Base-by-base conservation (phyloP, 2,113 vertebrate genomes). In the Istiophorus platypterus region DNA sequence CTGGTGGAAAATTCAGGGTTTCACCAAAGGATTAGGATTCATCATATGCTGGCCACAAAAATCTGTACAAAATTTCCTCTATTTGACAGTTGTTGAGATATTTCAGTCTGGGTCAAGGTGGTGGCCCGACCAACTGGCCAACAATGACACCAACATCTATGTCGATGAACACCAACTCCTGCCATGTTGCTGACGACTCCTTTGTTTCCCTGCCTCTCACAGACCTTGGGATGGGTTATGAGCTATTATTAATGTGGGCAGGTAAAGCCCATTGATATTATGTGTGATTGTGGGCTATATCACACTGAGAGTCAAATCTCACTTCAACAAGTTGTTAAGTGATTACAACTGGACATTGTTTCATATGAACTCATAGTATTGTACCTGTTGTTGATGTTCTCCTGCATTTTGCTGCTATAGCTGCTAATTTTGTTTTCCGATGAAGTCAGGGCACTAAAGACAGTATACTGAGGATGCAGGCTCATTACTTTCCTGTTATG, bases 401-500 rank as follows among this genome's bases (percentile, higher is more conserved):
- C 37, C 31, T 61, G 58, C 71, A 47, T 47, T 64, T 31, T 31
- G 5, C 26, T 37, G 31, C 31, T n/a, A 26, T 26, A 54, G 47
- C 24, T 6, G 20, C 45, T 42, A 68, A 11, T 2, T 37, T 49
- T 49, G 24, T 15, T 37, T 11, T 61, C 17, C 22, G 18, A 61
- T 61, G 29, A 61, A 71, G 18, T 66, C 59, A 82, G n/a, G 2
- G 27, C 34, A 37, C 22, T 78, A 11, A 78, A 64, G 57, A 49
- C 49, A 31, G 31, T 27, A 24, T 0, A 49, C 27, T 65, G 56
- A 14, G 58, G 75, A 76, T 63, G 15, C 17, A 72, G 67, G 27
- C 57, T 47, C 69, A 80, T 66, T 81, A 54, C 58, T 67, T 63
- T 45, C 47, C 42, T 70, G 42, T 47, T 57, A 37, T 26, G 8